Base-by-base conservation (phyloP, 2,888 invertebrate genomes). In the Phortica okadai region DNA sequence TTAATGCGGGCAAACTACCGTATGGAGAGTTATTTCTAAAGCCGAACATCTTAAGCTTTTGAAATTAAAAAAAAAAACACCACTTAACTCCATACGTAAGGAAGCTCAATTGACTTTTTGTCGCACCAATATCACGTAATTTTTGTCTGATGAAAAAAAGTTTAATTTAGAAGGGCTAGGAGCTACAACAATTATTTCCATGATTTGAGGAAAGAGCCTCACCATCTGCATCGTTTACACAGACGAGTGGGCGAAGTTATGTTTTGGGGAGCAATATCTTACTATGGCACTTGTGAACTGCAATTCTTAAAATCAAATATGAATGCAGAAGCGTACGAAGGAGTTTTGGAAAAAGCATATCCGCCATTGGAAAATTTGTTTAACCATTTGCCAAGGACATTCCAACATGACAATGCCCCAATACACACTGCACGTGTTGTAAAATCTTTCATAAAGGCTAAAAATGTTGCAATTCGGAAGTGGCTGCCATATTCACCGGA, bases 91-190 rank as follows among this genome's bases (percentile, higher is more conserved):
- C n/a, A n/a, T 10, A 54, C 77, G 72, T 74, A 67, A 77, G 25
- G 76, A 76, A 25, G 14, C 10, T 56, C 66, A 76, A 75, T 33
- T 14, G 16, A n/a, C 44, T 54, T 66, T 76, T 78, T 62, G 66
- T 54, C 25, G 14, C 3, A 11, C n/a, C 3, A 54, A 54, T 6
- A 54, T 6, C n/a, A 2, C 3, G 7, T 54, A n/a, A 4, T n/a
- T 4, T 7, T n/a, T 14, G 7, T 21, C 21, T 54, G 3, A 4
- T 56, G 6, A 11, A 7, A 56, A 0, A 56, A 56, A 14, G 14
- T 11, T 56, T 56, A 56, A 11, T 56, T 7, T 56, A 6, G 56
- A 14, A n/a, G 11, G 14, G 14, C 56, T n/a, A n/a, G 56, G 1
- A 5, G 56, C 14, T 56, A n/a, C n/a, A 7, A 56, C n/a, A 10